A percentile compares a stretch with the other conserved stretches of the same genome.
phyloP scores from a whole-genome alignment of 2,113 vertebrate genomes.

The Heliornis fulica region DNA sequence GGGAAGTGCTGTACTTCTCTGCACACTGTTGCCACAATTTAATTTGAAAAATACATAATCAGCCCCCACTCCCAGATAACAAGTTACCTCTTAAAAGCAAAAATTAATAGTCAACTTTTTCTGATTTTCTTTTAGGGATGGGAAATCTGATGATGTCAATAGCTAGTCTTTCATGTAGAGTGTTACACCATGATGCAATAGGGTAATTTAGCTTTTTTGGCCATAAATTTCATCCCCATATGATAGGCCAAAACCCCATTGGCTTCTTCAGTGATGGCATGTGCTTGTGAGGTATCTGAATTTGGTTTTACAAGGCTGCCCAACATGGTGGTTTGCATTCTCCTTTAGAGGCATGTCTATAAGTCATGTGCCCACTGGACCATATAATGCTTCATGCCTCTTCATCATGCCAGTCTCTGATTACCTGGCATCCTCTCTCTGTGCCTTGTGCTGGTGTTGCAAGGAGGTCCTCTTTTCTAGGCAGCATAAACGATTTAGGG shows the following conservation, averaged over 20 bases:
- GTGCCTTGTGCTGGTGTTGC: not conserved
- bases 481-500: not conserved
- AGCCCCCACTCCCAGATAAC: not conserved
- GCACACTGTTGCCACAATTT: not conserved
- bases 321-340: not conserved
- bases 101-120: too few species aligned
- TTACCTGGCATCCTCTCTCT: not conserved
- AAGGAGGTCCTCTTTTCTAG: not conserved
- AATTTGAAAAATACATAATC: not conserved
- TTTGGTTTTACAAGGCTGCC: not conserved
- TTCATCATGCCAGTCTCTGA: not conserved
- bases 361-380: not conserved
- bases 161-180: not conserved
- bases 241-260: not conserved
- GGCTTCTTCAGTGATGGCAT: not conserved
- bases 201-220: not conserved
- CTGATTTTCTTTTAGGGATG: too few species aligned
- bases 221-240: not conserved
- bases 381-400: not conserved
- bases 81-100: not conserved
- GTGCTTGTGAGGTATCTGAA: not conserved
- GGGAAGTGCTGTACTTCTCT: constrained; percentile 25
- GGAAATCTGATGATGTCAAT: not conserved
- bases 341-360: not conserved
- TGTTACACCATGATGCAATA: not conserved